phyloP scores from a whole-genome alignment of 1,140 invertebrate species.

The Euura lappo region DNA sequence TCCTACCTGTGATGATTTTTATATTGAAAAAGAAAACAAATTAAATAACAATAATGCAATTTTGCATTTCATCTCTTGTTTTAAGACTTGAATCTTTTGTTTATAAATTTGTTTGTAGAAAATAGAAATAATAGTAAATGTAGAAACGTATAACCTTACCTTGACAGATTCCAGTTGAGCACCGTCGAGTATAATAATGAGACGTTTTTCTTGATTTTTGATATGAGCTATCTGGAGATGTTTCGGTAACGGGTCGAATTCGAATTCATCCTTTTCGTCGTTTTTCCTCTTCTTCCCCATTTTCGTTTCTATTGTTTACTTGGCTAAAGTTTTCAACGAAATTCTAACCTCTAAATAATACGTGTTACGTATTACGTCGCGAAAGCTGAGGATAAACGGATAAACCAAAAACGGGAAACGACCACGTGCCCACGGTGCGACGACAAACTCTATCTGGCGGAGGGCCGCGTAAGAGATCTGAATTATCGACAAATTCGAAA shows the following conservation, averaged over 20 bases:
- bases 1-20: slow-evolving; percentile 70
- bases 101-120: too few relatives aligned
- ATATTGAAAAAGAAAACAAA: slow-evolving; percentile 32
- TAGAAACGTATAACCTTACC: slow-evolving; percentile 63
- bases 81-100: too few relatives aligned
- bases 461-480: too few relatives aligned
- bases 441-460: too few relatives aligned
- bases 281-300: slow-evolving; percentile 74
- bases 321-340: too few relatives aligned
- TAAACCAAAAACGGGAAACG: too few relatives aligned
- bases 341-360: too few relatives aligned
- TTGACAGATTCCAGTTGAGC: slow-evolving; percentile 96
- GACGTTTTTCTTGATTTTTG: slow-evolving; percentile 83
- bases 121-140: neutral
- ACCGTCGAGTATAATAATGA: slow-evolving; percentile 93
- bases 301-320: slow-evolving; percentile 8
- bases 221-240: slow-evolving; percentile 73
- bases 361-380: too few relatives aligned
- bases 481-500: too few relatives aligned
- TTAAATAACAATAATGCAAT: neutral
- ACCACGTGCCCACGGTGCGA: too few relatives aligned
- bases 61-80: too few relatives aligned
- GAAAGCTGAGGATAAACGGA: too few relatives aligned
- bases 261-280: slow-evolving; percentile 65
- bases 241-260: slow-evolving; percentile 72